phyloP scores from a whole-genome alignment of 2,797 vertebrate genomes.

The Podargus strigoides region DNA sequence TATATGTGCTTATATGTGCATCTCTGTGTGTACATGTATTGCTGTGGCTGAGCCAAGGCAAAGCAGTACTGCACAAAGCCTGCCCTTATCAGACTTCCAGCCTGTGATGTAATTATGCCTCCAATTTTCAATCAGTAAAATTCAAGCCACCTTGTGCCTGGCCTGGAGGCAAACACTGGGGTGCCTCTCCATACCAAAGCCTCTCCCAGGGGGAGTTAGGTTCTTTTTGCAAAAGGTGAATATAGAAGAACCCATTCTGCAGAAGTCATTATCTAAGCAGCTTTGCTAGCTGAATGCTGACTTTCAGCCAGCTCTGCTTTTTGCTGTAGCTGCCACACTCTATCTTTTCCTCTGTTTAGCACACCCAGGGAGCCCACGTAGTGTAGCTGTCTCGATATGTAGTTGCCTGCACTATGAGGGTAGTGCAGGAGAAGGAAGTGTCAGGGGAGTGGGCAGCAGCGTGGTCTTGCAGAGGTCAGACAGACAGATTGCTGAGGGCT shows the following conservation, averaged over 20 bases:
- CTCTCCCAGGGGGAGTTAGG: fast-evolving
- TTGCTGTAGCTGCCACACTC: neutral
- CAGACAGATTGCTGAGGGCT: neutral
- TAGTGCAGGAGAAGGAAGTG: neutral
- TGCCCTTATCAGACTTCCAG: neutral
- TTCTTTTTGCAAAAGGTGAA: neutral
- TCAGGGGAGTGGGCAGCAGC: neutral
- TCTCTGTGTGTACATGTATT: neutral
- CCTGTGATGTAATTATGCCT: neutral
- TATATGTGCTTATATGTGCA: fast-evolving
- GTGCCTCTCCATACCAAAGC: neutral
- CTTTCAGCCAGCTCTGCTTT: neutral
- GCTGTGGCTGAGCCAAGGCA: neutral
- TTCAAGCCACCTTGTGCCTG: neutral
- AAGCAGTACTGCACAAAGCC: neutral
- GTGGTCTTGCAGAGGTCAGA: neutral
- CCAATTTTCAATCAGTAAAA: neutral
- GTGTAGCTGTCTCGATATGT: fast-evolving
- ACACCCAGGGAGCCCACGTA: neutral
- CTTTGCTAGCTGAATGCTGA: neutral
- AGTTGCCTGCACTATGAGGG: neutral
- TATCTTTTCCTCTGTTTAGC: neutral
- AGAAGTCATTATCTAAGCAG: neutral
- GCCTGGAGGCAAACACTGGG: neutral
- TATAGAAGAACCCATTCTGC: neutral